Conservation (phyloP, 2,888 invertebrate species). For the Miltochrista miniata region DNA sequence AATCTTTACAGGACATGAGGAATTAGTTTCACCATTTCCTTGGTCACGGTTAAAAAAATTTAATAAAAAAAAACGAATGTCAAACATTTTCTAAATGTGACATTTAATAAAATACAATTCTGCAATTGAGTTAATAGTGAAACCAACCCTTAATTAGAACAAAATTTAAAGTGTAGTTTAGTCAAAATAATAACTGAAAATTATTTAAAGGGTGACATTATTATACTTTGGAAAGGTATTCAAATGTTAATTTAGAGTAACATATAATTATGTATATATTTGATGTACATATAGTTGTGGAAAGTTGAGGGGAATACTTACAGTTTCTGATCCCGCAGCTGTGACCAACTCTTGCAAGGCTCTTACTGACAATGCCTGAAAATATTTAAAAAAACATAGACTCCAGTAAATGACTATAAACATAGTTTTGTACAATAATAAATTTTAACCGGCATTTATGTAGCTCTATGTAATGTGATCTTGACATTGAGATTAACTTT, state of each 20-base stretch:
- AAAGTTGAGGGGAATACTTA: constrained; percentile 77
- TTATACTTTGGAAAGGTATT: constrained; percentile 54
- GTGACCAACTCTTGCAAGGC: constrained; percentile 99
- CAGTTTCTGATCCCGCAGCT: constrained; percentile 96
- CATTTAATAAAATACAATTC: background rate
- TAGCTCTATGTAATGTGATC: too few species aligned
- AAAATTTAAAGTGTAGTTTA: constrained; percentile 47
- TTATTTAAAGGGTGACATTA: constrained; percentile 54
- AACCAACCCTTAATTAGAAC: constrained; percentile 39
- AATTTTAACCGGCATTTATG: too few species aligned
- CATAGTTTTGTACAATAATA: too few species aligned
- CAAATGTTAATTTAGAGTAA: constrained; percentile 61
- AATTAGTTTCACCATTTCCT: constrained; percentile 35
- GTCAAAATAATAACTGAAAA: constrained; percentile 50
- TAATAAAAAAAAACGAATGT: background rate
- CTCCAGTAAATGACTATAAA: too few species aligned
- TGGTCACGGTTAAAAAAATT: background rate
- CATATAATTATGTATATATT: constrained; percentile 24
- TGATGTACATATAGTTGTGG: constrained; percentile 16
- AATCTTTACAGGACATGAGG: constrained; percentile 49
- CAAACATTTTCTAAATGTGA: background rate
- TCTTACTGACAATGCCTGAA: constrained; percentile 96
- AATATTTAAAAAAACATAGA: too few species aligned
- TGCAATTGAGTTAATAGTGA: constrained; percentile 30
- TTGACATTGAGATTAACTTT: too few species aligned